These are phyloP conservation scores for Atractosteus spatula DNA, from an alignment of 2,113 vertebrate genomes.

Conservation along the genomic window DNA sequence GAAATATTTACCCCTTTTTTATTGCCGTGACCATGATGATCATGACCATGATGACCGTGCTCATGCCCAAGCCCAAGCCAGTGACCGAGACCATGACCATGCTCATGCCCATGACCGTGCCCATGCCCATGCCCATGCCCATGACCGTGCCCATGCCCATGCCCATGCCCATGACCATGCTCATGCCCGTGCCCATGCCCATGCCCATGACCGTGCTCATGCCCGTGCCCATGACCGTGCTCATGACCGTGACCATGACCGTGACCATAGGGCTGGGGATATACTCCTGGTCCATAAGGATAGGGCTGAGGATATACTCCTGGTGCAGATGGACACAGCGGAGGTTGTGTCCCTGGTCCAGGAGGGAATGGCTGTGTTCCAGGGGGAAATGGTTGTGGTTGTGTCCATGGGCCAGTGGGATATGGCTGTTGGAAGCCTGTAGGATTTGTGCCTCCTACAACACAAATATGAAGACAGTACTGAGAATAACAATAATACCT, in stretches of 20 bases:
- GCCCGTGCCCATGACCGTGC: neutral
- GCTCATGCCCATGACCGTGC: slow-evolving; percentile 21
- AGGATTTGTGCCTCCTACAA: slow-evolving; percentile 17
- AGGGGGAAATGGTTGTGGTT: neutral
- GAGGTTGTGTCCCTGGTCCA: neutral
- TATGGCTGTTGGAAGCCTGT: neutral
- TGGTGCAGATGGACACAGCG: neutral
- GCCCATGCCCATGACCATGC: slow-evolving; percentile 16
- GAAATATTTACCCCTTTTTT: too few relatives aligned
- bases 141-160: slow-evolving; percentile 14
- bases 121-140: neutral
- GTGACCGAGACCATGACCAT: too few relatives aligned
- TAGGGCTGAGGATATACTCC: neutral
- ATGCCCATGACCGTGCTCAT: fast-evolving
- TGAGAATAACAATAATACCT: neutral
- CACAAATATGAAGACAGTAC: neutral
- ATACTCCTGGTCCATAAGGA: neutral
- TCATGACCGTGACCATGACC: neutral
- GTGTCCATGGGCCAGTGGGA: neutral
- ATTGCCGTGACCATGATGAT: too few relatives aligned
- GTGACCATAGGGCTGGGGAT: neutral
- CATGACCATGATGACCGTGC: too few relatives aligned
- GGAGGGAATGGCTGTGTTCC: slow-evolving; percentile 3
- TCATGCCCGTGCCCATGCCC: neutral
- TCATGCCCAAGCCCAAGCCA: neutral